These are phyloP conservation scores for Plutomurus gul DNA, from an alignment of 1,140 invertebrate species.

Conservation along the genomic window DNA sequence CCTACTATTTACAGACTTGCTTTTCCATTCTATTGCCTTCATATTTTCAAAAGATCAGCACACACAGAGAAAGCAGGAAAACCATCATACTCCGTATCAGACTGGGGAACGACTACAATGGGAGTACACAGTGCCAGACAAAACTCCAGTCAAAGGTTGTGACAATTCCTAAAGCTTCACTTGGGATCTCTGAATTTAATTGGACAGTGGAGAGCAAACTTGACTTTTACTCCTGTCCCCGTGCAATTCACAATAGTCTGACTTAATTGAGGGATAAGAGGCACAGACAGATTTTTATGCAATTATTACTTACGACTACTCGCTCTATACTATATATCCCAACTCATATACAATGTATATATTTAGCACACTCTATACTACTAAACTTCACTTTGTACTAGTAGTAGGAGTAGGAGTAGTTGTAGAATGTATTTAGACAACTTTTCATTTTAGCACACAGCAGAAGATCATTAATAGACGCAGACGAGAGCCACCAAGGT, in stretches of 20 bases:
- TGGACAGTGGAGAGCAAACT: conserved; percentile 25
- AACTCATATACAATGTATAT: too few relatives aligned
- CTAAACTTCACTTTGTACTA: too few relatives aligned
- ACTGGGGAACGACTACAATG: neutral
- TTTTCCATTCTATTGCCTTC: conserved; percentile 1
- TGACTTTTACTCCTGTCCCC: neutral
- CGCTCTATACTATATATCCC: too few relatives aligned
- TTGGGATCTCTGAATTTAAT: conserved; percentile 22
- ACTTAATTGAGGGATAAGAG: neutral
- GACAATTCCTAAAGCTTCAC: conserved; percentile 26
- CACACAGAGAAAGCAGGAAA: neutral
- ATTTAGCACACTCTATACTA: too few relatives aligned
- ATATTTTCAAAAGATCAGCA: conserved; percentile 4
- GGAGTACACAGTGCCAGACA: neutral
- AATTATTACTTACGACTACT: neutral
- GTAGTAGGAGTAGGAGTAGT: too few relatives aligned
- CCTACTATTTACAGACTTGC: neutral
- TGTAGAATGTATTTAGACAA: too few relatives aligned
- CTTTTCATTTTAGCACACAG: too few relatives aligned
- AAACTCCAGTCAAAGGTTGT: conserved; percentile 2
- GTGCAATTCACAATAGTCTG: neutral
- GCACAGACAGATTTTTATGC: neutral
- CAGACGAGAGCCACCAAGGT: too few relatives aligned
- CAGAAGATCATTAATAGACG: too few relatives aligned
- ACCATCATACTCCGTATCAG: too few relatives aligned